Evolutionary conservation across 2,113 vertebrate species (phyloP).

Genomic region (Rattus rattus): DNA sequence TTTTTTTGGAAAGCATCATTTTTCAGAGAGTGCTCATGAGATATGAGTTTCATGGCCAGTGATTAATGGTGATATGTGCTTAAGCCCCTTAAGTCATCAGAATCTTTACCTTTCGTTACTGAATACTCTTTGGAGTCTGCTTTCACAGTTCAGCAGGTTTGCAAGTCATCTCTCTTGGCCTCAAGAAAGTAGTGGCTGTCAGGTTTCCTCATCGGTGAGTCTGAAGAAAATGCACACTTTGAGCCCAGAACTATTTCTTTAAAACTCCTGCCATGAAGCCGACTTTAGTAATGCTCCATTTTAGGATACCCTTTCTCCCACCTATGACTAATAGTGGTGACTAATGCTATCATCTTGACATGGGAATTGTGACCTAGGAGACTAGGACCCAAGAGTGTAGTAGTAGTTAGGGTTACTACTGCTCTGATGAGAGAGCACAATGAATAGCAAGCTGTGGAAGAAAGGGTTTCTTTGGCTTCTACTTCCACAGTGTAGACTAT

Average conservation of each 20-base stretch:
- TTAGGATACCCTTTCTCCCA: neutral
- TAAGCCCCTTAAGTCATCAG: neutral
- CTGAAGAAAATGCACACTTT: neutral
- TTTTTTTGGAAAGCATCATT: neutral
- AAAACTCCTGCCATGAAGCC: neutral
- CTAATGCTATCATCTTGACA: neutral
- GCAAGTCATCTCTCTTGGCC: neutral
- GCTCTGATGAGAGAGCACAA: neutral
- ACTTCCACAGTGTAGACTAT: neutral
- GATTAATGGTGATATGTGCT: neutral
- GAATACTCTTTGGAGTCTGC: neutral
- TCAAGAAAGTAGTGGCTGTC: neutral
- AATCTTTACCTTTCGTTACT: neutral
- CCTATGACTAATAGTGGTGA: neutral
- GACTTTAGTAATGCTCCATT: neutral
- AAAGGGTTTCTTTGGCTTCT: neutral
- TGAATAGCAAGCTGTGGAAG: neutral
- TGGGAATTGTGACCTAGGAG: neutral
- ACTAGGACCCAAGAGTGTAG: neutral
- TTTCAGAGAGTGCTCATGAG: neutral
- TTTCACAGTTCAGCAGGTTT: neutral
- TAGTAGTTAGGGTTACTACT: neutral
- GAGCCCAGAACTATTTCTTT: neutral
- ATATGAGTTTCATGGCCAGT: neutral
- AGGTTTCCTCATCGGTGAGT: neutral